Percentiles rank a stretch among this genome's conserved stretches.
Conservation (phyloP, 2,113 vertebrate species). For the Hemibagrus wyckioides region DNA sequence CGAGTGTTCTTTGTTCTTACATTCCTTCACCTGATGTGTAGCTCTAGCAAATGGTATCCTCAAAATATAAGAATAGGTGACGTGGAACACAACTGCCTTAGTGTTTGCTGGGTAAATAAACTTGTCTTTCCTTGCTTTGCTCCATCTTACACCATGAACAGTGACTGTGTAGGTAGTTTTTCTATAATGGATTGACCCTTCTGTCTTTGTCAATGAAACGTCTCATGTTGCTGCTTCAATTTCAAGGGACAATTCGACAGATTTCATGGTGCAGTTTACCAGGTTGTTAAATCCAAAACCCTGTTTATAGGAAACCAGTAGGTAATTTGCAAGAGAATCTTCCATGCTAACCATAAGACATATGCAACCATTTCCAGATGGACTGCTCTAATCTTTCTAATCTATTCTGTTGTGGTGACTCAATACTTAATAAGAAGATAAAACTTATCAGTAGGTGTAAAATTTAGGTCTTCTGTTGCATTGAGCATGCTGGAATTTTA, state of each 20-base stretch:
- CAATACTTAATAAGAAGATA: neutral
- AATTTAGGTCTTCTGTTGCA: neutral
- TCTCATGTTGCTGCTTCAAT: neutral
- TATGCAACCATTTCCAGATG: neutral
- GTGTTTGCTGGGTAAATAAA: neutral
- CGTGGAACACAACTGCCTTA: no score
- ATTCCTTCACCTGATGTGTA: no score
- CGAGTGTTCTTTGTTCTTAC: neutral
- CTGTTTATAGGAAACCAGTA: neutral
- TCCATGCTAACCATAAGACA: neutral
- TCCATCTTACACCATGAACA: neutral
- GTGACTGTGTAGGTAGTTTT: neutral
- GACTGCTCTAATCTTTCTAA: neutral
- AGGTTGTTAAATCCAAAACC: neutral
- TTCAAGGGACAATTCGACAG: neutral
- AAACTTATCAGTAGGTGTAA: neutral
- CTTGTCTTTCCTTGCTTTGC: neutral
- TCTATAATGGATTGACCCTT: neutral
- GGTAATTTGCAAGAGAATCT: neutral
- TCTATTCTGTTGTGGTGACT: neutral
- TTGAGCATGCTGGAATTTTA: neutral
- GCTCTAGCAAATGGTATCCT: neutral
- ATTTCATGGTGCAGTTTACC: neutral
- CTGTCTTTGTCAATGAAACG: neutral
- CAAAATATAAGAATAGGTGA: neutral